A percentile compares a stretch with the other conserved stretches of the same genome.
phyloP scores from a whole-genome alignment of 2,888 invertebrate genomes.

The Archips xylosteana region DNA sequence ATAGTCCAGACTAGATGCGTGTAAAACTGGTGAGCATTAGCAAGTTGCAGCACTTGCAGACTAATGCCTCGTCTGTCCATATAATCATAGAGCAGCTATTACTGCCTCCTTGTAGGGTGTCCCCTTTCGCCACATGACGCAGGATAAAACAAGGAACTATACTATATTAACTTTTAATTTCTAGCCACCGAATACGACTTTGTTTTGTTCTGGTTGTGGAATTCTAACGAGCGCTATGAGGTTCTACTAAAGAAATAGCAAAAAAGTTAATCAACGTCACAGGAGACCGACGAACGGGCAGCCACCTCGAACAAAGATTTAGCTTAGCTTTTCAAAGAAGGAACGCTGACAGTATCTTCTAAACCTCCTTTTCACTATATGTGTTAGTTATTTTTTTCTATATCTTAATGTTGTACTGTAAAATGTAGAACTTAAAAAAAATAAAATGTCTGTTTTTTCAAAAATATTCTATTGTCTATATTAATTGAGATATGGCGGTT shows the following conservation, averaged over 20 bases:
- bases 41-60: slow-evolving; percentile 84
- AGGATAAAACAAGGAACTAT: slow-evolving; percentile 24
- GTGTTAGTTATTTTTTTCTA: too few relatives aligned
- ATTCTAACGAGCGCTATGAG: too few relatives aligned
- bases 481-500: not conserved
- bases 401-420: too few relatives aligned
- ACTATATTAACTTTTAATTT: not conserved
- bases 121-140: slow-evolving; percentile 43
- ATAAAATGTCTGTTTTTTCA: not conserved
- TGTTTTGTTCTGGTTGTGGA: too few relatives aligned
- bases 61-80: slow-evolving; percentile 86
- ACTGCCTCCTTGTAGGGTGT: slow-evolving; percentile 69
- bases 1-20: slow-evolving; percentile 74
- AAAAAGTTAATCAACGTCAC: too few relatives aligned
- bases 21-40: slow-evolving; percentile 77
- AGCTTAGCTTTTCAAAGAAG: too few relatives aligned
- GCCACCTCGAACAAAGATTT: too few relatives aligned
- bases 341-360: too few relatives aligned
- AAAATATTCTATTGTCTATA: not conserved
- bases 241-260: too few relatives aligned
- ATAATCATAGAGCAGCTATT: slow-evolving; percentile 85
- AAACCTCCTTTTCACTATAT: too few relatives aligned
- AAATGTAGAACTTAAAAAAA: not conserved
- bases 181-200: too few relatives aligned
- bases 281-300: too few relatives aligned